These are phyloP conservation scores for Pagetopsis macropterus DNA, from an alignment of 2,797 vertebrate species.

Conservation along the genomic window DNA sequence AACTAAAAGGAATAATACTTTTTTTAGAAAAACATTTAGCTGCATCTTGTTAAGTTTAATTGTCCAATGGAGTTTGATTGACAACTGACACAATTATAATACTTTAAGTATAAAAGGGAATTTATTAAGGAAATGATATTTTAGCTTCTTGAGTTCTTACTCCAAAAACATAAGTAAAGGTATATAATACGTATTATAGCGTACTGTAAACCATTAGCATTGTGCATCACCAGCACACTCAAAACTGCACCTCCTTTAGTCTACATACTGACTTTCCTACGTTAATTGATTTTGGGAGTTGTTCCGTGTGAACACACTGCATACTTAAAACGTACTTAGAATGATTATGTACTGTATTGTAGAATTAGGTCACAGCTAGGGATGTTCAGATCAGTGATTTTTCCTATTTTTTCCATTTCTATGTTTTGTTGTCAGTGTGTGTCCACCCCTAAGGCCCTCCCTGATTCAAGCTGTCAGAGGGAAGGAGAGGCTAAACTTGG, in stretches of 20 bases:
- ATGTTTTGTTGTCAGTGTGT: constrained; percentile 56
- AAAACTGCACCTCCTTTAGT: background rate
- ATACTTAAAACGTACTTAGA: constrained; percentile 1
- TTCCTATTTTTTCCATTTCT: constrained; percentile 37
- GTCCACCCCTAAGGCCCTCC: constrained; percentile 67
- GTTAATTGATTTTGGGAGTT: background rate
- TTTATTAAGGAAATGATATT: background rate
- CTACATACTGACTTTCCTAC: too few relatives aligned
- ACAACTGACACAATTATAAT: background rate
- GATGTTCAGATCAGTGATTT: constrained; percentile 35
- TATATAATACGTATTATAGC: background rate
- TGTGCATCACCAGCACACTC: background rate
- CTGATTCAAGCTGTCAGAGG: constrained; percentile 74
- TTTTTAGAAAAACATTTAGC: background rate
- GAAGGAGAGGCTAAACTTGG: constrained; percentile 73
- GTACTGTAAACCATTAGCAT: too few relatives aligned
- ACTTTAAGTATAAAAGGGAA: too few relatives aligned
- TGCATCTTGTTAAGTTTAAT: constrained; percentile 2
- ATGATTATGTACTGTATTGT: background rate
- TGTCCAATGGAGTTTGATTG: background rate
- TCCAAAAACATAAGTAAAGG: background rate
- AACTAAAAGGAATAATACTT: background rate
- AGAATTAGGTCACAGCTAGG: constrained; percentile 23
- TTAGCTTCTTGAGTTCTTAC: background rate
- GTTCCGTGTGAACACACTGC: background rate